A percentile compares a stretch with the other conserved stretches of the same genome.
These are phyloP conservation scores for Takifugu ocellatus DNA, from an alignment of 2,797 vertebrate genomes.

Conservation along the genomic window DNA sequence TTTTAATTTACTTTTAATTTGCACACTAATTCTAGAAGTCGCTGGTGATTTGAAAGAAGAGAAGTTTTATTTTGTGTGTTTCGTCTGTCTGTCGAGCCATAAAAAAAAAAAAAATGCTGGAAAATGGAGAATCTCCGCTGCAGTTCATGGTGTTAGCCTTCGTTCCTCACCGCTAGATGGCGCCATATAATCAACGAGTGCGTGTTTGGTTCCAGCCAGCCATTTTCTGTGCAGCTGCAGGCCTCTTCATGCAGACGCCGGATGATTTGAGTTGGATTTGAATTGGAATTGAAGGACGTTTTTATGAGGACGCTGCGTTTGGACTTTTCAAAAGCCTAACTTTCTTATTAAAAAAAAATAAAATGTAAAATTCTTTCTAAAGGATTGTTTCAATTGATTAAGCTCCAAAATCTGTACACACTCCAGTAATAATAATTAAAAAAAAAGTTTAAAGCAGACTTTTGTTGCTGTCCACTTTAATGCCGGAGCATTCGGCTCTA, in stretches of 20 bases:
- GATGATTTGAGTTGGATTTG: constrained; percentile 53
- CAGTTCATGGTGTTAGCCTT: constrained; percentile 17
- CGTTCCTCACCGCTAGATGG: constrained; percentile 62
- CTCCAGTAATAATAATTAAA: constrained; percentile 72
- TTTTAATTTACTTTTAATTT: constrained; percentile 63
- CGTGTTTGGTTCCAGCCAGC: constrained; percentile 16
- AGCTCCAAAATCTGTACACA: constrained; percentile 58
- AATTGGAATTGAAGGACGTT: constrained; percentile 49
- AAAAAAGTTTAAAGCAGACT: constrained; percentile 17
- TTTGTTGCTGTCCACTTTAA: neutral
- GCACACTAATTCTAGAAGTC: constrained; percentile 39
- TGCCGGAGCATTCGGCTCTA: neutral
- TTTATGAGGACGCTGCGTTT: constrained; percentile 54
- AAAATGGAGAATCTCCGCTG: constrained; percentile 21
- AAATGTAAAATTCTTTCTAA: constrained; percentile 67
- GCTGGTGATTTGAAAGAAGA: constrained; percentile 30
- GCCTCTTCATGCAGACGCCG: constrained; percentile 36
- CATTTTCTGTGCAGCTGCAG: constrained; percentile 52
- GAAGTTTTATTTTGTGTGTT: constrained; percentile 30
- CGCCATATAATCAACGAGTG: constrained; percentile 44
- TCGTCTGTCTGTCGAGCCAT: constrained; percentile 49
- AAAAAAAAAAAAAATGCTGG: constrained; percentile 32
- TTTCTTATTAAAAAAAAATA: constrained; percentile 59
- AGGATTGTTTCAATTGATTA: constrained; percentile 63
- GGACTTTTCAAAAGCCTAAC: constrained; percentile 63